phyloP scores from a whole-genome alignment of 2,888 invertebrate genomes.

The Oxyteleia sp. region DNA sequence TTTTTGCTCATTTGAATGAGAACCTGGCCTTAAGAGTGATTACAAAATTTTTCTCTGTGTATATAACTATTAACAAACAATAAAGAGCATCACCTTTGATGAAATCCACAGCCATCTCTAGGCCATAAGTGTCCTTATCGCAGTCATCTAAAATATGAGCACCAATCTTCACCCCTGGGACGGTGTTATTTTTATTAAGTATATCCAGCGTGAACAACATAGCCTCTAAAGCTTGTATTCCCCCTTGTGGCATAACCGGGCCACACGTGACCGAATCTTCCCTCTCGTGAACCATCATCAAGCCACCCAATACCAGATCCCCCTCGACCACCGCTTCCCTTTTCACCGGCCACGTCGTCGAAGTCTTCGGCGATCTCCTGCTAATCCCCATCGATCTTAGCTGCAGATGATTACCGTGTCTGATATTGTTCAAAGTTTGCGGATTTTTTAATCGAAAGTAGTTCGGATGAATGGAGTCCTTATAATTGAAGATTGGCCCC shows the following conservation, averaged over 20 bases:
- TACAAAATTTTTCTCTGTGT: no score
- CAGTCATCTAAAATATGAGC: constrained; percentile 96
- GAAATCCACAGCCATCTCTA: constrained; percentile 97
- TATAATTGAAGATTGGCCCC: constrained; percentile 40
- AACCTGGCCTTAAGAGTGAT: no score
- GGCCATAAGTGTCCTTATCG: constrained; percentile 96
- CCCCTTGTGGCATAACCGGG: constrained; percentile 96
- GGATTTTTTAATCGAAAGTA: constrained; percentile 53
- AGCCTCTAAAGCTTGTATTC: constrained; percentile 94
- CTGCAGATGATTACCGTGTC: constrained; percentile 66
- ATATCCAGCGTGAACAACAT: constrained; percentile 96
- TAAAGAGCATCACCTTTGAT: constrained; percentile 92
- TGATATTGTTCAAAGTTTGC: constrained; percentile 52
- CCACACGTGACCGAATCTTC: constrained; percentile 94
- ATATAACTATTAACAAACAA: background rate
- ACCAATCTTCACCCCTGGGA: constrained; percentile 93
- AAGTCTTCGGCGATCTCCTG: constrained; percentile 78
- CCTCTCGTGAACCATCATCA: constrained; percentile 97
- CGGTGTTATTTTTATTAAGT: constrained; percentile 89
- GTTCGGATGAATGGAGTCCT: constrained; percentile 36
- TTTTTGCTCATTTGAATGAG: no score
- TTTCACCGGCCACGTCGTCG: constrained; percentile 91
- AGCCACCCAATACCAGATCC: constrained; percentile 94
- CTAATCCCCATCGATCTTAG: constrained; percentile 55
- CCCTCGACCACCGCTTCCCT: constrained; percentile 94